Evolutionary conservation across 2,888 invertebrate genomes (phyloP), one percentile per base, ranked within the genome.

Genomic region (Synergus itoensis): DNA sequence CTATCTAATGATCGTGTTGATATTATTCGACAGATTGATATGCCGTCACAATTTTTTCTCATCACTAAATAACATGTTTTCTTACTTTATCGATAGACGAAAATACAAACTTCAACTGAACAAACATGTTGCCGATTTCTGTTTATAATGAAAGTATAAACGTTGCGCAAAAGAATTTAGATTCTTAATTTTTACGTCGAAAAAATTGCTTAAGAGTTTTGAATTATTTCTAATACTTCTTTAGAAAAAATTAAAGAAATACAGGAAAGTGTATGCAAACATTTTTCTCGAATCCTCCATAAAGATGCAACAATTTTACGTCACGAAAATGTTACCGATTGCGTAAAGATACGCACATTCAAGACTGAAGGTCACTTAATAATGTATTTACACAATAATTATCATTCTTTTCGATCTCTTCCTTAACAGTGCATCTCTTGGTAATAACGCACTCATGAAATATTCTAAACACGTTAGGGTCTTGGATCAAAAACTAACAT

Each of bases 361-460:
- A 83, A 60, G 63, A 67, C 41, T 78, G 82, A 83, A 81, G 84
- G 81, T 76, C 81, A 76, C 69, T 60, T 65, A 80, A 84, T 81
- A 82, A 82, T 82, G 82, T 84, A 82, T 84, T 84, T 82, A 73
- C 82, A 80, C 79, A 82, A 80, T 82, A 82, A 84, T 84, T 84
- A 84, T 80, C 84, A 53, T 82, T 82, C 80, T 78, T 82, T 83
- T 81, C 64, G 77, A 81, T 82, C 79, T 79, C 77, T 78, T 62
- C 79, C 63, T 82, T 81, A 79, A 76, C 65, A 53, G 69, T 65
- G 79, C 60, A 79, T 80, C 83, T 84, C 80, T 36, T 69, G 57
- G 7, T 41, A 77, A 65, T 79, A 80, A 84, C 77, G 78, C 78
- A 62, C 76, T 64, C 79, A 80, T 73, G 60, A 75, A 75, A 48